Base-by-base conservation (phyloP, 2,113 vertebrate species). In the Cathartes aura region DNA sequence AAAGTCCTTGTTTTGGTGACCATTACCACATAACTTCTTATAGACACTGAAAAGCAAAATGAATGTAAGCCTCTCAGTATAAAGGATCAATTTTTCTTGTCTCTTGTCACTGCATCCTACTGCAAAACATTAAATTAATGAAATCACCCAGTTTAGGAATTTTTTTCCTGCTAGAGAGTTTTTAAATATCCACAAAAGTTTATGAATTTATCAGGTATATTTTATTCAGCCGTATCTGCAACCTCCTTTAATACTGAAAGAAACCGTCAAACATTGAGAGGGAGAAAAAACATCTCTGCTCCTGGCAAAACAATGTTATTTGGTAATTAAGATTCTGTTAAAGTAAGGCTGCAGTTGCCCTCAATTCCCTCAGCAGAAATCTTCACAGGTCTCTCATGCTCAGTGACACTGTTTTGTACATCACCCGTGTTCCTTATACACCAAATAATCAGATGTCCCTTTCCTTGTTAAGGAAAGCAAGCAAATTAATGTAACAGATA, bases 341-440 rank as follows among this genome's bases (percentile, higher is more conserved):
- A 92, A 80, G 11, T n/a, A 89, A 88, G 59, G 11, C 6, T 89
- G 40, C 40, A 43, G 42, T 62, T 89, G 20, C n/a, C 11, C 16
- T 83, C 66, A 43, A 19, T 79, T 96, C 43, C 74, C 43, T 60
- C 34, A 52, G 23, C 43, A 59, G 48, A 70, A 78, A 64, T 47
- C 9, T 75, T 59, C 59, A 19, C 38, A 93, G 7, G 34, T 70
- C 23, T 90, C 38, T 87, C 32, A 42, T 27, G 43, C 27, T 60
- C 16, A 56, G 10, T 60, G 21, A 30, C 48, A n/a, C 2, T 72
- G 23, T 70, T 85, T 60, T 68, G n/a, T 38, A 15, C 11, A 68
- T 75, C 64, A 95, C 53, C 53, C 3, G 0, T 93, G 74, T 94
- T 96, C 87, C 64, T 96, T 91, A 95, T 85, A 95, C 72, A 89